Base-by-base conservation (phyloP, 2,113 vertebrate species). In the Himantopus leucocephalus region DNA sequence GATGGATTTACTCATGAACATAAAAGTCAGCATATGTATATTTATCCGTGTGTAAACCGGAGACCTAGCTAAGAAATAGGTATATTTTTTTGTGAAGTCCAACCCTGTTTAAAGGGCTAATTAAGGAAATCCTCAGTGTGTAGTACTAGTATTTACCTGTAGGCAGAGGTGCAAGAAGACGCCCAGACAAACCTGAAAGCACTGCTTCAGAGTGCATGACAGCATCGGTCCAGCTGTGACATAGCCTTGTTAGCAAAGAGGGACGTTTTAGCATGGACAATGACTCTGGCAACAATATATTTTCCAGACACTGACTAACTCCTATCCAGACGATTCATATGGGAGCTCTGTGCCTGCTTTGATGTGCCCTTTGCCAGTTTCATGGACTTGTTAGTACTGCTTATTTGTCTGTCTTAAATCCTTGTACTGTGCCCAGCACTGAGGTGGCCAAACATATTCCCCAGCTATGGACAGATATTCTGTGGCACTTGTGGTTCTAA, bases 291-390 rank as follows among this genome's bases (percentile, higher is more conserved):
- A 85, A 6, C 21, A 35, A 2, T 5, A 1, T 5, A 7, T 68
- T 88, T 93, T 53, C 45, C 50, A 64, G 67, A 29, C 27, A 53
- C 8, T 8, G 34, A 68, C 16, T 22, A 74, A 17, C 41, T 89
- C 26, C 17, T 16, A 34, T 48, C 7, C 34, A 88, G 18, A 26
- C 0, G 0, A 27, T 21, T 73, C 52, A 14, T 1, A 9, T 1
- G 32, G 34, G 23, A 73, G 29, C 17, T 45, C 63, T 86, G 41
- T 37, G 32, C 17, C 35, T 55, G 59, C 37, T 84, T 84, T 83
- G 63, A 80, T 0, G 0, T 81, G 56, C 50, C 63, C 34, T 89
- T 80, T 86, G 15, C 35, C 39, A 56, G 30, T 55, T 94, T 75
- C 77, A 79, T 0, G 2, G 26, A 9, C 45, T 66, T 20, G 6